Percentiles rank a stretch among this genome's conserved stretches.
These are phyloP conservation scores for Eumeta japonica DNA, from an alignment of 1,140 invertebrate species.

Conservation along the genomic window DNA sequence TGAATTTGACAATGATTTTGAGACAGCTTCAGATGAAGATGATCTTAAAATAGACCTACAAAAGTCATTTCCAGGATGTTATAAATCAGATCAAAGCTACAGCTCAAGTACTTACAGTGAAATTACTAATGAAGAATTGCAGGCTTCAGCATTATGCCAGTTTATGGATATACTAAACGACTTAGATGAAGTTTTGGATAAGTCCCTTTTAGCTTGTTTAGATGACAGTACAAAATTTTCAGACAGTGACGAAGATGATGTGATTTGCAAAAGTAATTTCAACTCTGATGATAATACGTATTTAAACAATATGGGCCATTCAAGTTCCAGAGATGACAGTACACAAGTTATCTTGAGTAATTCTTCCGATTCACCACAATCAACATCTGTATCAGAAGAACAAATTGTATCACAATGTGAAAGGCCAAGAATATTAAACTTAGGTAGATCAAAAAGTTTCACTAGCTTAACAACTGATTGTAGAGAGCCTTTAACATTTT, in stretches of 20 bases:
- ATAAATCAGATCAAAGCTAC: constrained; percentile 45
- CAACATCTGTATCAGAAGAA: no score
- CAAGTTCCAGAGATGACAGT: constrained; percentile 40
- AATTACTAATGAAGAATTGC: constrained; percentile 49
- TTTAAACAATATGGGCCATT: constrained; percentile 21
- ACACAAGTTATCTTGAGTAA: constrained; percentile 36
- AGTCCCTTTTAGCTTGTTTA: constrained; percentile 43
- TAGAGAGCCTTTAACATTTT: constrained; percentile 19
- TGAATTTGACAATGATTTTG: constrained; percentile 37
- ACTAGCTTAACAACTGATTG: constrained; percentile 29
- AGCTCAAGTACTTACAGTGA: constrained; percentile 39
- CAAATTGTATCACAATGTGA: no score
- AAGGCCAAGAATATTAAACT: constrained; percentile 17
- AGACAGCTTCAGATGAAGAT: constrained; percentile 37
- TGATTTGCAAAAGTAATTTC: constrained; percentile 43
- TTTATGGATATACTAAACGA: constrained; percentile 57
- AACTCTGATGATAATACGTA: constrained; percentile 24
- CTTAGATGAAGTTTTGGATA: constrained; percentile 53
- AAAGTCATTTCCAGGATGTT: constrained; percentile 44
- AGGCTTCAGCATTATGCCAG: constrained; percentile 47
- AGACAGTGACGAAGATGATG: constrained; percentile 46
- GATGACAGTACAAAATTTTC: constrained; percentile 35
- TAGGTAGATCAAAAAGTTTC: constrained; percentile 45
- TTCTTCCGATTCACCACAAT: constrained; percentile 19
- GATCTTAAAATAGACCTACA: constrained; percentile 45